These are phyloP conservation scores for Bucco capensis DNA, from an alignment of 2,113 vertebrate genomes.

Conservation along the genomic window DNA sequence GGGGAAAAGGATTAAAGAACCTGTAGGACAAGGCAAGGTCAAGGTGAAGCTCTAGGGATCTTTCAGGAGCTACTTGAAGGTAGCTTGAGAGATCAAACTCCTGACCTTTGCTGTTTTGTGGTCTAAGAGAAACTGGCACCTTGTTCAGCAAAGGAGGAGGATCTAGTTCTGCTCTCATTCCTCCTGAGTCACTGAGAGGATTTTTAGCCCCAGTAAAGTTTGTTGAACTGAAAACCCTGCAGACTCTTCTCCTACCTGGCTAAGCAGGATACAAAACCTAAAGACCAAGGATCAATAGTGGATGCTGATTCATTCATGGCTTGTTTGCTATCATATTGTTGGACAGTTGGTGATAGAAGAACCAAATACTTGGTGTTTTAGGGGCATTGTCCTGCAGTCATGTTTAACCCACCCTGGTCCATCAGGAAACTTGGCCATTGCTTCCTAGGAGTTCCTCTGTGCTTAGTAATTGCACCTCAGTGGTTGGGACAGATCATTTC, in stretches of 20 bases:
- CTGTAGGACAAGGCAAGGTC: conserved; percentile 31
- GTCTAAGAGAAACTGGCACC: neutral
- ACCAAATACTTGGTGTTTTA: neutral
- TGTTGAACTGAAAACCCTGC: neutral
- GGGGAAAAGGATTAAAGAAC: conserved; percentile 42
- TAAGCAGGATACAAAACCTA: neutral
- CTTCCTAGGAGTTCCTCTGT: neutral
- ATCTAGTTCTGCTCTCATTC: neutral
- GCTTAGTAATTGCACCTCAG: neutral
- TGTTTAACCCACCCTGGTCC: neutral
- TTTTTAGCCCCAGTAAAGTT: neutral
- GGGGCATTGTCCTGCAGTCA: accelerated
- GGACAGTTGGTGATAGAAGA: neutral
- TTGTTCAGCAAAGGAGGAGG: neutral
- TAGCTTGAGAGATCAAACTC: conserved; percentile 25
- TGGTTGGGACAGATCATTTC: neutral
- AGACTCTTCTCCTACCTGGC: neutral
- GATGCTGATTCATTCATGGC: neutral
- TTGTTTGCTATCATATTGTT: neutral
- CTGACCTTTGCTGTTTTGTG: neutral
- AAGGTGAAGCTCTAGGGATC: conserved; percentile 9
- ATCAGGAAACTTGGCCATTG: accelerated
- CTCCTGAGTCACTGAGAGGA: neutral
- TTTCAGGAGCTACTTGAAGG: conserved; percentile 17
- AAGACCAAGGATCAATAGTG: accelerated